These are phyloP conservation scores for Azorinus chamasolen DNA, from an alignment of 2,888 invertebrate species.

Conservation along the genomic window DNA sequence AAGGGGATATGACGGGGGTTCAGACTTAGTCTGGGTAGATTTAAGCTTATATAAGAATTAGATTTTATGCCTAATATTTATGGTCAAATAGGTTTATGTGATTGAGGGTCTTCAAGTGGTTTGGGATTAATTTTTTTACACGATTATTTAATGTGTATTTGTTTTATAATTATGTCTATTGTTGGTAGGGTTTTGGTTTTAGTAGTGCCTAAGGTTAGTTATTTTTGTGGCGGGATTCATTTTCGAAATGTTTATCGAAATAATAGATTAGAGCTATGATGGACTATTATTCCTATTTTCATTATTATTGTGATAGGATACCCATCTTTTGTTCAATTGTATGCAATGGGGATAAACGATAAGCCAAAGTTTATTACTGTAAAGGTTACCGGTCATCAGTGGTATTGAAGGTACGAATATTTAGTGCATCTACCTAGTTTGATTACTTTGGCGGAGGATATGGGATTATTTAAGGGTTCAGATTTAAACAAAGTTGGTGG, in stretches of 20 bases:
- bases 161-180: not conserved
- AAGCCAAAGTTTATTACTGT: not conserved
- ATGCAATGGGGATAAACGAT: not conserved
- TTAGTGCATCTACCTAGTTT: not conserved
- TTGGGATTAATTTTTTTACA: not conserved
- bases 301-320: not conserved
- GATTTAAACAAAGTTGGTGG: too few species aligned
- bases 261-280: not conserved
- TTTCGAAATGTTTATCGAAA: not conserved
- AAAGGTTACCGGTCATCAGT: conserved; percentile 6
- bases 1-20: too few species aligned
- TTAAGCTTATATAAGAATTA: not conserved
- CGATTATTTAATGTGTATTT: not conserved
- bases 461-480: too few species aligned
- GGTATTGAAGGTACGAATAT: conserved; percentile 8
- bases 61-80: not conserved
- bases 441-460: not conserved
- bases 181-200: not conserved
- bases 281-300: not conserved
- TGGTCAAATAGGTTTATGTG: not conserved
- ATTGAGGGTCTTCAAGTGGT: not conserved
- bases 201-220: not conserved
- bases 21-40: not conserved
- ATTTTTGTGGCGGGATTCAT: not conserved
- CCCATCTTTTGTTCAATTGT: not conserved